These are phyloP conservation scores for Poecile montanus DNA, from an alignment of 2,797 vertebrate genomes.

Conservation along the genomic window DNA sequence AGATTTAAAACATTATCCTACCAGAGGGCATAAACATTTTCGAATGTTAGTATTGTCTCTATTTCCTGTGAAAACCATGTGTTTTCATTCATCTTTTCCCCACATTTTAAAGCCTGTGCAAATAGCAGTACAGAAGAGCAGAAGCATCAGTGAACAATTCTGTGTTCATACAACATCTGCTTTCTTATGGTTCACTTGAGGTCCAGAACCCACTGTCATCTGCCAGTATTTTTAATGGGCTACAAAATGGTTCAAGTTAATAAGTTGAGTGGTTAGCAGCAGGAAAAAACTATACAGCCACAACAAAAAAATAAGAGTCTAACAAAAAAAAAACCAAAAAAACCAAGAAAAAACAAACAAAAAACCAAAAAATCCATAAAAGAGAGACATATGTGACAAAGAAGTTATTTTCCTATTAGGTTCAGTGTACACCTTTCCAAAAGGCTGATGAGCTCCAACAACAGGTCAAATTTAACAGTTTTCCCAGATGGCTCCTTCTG, in stretches of 20 bases:
- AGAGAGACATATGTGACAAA: background rate
- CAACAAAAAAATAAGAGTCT: background rate
- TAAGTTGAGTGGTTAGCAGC: slow-evolving; percentile 27
- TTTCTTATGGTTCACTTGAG: slow-evolving; percentile 66
- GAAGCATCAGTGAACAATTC: slow-evolving; percentile 32
- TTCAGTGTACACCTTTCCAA: slow-evolving; percentile 44
- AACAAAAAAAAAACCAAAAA: background rate
- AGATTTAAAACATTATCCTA: slow-evolving; percentile 44
- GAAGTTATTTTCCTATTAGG: slow-evolving; percentile 34
- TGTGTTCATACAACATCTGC: slow-evolving; percentile 50
- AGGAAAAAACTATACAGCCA: background rate
- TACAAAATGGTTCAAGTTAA: slow-evolving; percentile 63
- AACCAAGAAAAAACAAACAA: background rate
- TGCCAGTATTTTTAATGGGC: slow-evolving; percentile 58
- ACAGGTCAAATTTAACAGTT: slow-evolving; percentile 54
- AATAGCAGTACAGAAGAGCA: slow-evolving; percentile 35
- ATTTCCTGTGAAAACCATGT: slow-evolving; percentile 59
- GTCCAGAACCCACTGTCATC: slow-evolving; percentile 44
- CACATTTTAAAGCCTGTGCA: background rate
- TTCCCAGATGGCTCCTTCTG: slow-evolving; percentile 57
- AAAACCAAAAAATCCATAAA: background rate
- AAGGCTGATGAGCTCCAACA: slow-evolving; percentile 48
- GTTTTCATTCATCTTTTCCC: slow-evolving; percentile 35
- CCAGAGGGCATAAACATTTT: slow-evolving; percentile 49
- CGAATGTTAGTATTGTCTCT: slow-evolving; percentile 29